These are phyloP conservation scores for Drosophila sturtevanti DNA, from an alignment of 1,140 invertebrate genomes.

Conservation along the genomic window DNA sequence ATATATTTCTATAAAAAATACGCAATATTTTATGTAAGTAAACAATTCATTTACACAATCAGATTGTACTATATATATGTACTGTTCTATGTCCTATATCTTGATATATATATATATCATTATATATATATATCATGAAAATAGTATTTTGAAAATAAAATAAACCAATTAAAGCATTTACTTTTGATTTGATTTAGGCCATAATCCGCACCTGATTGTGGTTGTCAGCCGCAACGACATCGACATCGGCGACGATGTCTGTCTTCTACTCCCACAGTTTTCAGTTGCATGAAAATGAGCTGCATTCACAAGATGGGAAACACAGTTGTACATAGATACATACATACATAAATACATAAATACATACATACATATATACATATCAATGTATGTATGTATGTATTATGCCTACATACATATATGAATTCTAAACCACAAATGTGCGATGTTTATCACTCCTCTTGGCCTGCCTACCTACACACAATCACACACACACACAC, in stretches of 20 bases:
- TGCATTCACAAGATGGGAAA: conserved; percentile 45
- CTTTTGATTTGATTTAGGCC: conserved; percentile 5
- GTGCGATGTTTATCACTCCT: conserved; percentile 57
- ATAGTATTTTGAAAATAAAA: no score
- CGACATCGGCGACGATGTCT: conserved; percentile 30
- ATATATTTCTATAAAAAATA: no score
- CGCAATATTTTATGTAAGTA: no score
- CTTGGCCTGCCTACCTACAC: conserved; percentile 40
- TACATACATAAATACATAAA: conserved; percentile 12
- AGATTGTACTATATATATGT: no score
- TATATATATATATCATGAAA: no score
- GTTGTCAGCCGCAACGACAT: conserved; percentile 69
- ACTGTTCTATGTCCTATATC: no score
- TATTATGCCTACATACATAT: conserved; percentile 22
- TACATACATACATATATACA: conserved; percentile 13
- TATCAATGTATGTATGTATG: conserved; percentile 6
- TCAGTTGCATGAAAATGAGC: conserved; percentile 52
- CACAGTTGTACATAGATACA: conserved; percentile 1
- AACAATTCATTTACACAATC: no score
- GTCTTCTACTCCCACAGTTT: conserved; percentile 62
- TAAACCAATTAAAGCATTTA: neutral
- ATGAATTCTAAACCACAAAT: conserved; percentile 55
- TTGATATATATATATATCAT: no score
- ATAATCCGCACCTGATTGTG: conserved; percentile 1
- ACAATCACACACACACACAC: conserved; percentile 11